Evolutionary conservation across 2,797 vertebrate species (phyloP).

Genomic region (Cossypha dichroa): DNA sequence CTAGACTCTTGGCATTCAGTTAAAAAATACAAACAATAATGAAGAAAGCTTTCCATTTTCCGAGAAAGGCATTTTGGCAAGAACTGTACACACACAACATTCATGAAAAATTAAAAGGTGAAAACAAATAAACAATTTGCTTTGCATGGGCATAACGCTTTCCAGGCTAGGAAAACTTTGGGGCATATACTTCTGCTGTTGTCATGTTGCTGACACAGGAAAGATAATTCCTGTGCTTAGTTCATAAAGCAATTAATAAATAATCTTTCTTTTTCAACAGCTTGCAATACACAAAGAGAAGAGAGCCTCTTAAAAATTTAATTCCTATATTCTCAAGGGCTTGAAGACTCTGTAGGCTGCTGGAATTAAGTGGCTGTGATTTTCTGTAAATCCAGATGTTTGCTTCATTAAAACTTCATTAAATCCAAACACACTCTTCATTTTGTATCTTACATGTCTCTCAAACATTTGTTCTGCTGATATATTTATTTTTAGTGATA

Average conservation of each 20-base stretch:
- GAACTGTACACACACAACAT: background rate
- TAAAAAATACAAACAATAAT: slow-evolving; percentile 2
- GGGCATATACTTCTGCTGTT: background rate
- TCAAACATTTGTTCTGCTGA: background rate
- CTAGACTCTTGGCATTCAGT: background rate
- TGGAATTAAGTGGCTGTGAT: background rate
- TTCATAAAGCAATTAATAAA: background rate
- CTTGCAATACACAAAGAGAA: background rate
- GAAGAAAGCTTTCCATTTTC: background rate
- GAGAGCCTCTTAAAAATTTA: background rate
- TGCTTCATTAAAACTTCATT: background rate
- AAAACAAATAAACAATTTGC: background rate
- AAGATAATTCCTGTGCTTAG: background rate
- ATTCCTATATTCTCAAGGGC: background rate
- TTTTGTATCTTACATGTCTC: background rate
- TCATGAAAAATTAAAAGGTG: background rate
- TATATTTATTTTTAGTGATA: background rate
- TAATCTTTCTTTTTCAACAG: background rate
- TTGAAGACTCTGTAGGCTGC: background rate
- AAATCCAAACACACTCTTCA: background rate
- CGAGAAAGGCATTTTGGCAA: background rate
- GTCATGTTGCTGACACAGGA: background rate
- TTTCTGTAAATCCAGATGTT: background rate
- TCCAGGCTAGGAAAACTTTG: background rate
- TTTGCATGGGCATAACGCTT: background rate